Conservation (phyloP, 2,797 vertebrate species). For the Acanthurus lineatus region DNA sequence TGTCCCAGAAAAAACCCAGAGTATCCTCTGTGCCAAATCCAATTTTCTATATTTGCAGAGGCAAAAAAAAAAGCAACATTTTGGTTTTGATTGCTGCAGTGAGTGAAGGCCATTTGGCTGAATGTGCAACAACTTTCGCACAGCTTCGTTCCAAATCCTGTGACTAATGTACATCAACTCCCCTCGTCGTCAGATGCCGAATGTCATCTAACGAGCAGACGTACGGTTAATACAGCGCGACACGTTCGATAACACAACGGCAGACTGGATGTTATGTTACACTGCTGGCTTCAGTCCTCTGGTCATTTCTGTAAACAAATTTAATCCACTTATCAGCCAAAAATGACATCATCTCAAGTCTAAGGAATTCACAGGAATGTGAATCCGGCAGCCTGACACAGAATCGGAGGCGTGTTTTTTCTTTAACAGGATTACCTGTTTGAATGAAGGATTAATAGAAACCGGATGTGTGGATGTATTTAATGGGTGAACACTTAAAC, state of each 20-base stretch:
- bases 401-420: constrained; percentile 25
- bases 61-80: constrained; percentile 10
- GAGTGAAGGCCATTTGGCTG: neutral
- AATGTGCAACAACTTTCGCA: constrained; percentile 23
- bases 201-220: neutral
- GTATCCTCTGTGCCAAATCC: constrained; percentile 27
- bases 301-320: constrained; percentile 5
- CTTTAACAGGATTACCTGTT: constrained; percentile 55
- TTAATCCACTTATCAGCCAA: constrained; percentile 4
- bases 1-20: neutral
- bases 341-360: neutral
- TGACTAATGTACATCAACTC: constrained; percentile 5
- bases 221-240: neutral
- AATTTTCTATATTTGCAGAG: constrained; percentile 15
- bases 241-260: neutral
- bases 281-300: neutral
- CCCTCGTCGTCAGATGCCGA: constrained; percentile 14
- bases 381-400: constrained; percentile 37
- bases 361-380: neutral
- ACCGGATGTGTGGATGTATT: constrained; percentile 42
- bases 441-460: constrained; percentile 61
- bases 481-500: constrained; percentile 50
- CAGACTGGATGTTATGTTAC: neutral
- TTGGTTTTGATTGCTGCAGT: constrained; percentile 30
- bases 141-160: constrained; percentile 22